A percentile compares a stretch with the other conserved stretches of the same genome.
These are phyloP conservation scores for Peribatodes rhomboidaria DNA, from an alignment of 2,888 invertebrate genomes.

Conservation along the genomic window DNA sequence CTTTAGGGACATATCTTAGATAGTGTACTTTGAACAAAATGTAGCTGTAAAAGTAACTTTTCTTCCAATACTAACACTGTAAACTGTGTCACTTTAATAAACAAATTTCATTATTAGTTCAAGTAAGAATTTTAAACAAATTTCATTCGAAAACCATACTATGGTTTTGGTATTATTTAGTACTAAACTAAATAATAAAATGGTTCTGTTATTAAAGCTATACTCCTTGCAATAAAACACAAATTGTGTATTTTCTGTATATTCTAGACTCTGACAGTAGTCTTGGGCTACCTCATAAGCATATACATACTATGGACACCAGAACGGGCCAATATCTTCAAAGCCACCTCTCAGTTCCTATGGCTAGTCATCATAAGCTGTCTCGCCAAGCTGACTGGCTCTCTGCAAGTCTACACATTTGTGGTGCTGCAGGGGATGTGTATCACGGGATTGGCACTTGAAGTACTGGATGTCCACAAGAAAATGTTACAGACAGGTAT, in stretches of 20 bases:
- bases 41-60: no score
- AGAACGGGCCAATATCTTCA: slow-evolving; percentile 88
- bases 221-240: no score
- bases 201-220: no score
- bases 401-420: slow-evolving; percentile 92
- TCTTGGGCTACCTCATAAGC: slow-evolving; percentile 90
- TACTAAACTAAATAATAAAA: no score
- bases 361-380: slow-evolving; percentile 93
- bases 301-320: slow-evolving; percentile 92
- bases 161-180: no score
- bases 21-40: no score
- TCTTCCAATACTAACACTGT: no score
- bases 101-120: no score
- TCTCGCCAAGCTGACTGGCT: slow-evolving; percentile 91
- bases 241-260: slow-evolving; percentile 15
- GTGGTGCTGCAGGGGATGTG: slow-evolving; percentile 89
- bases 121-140: no score
- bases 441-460: slow-evolving; percentile 87
- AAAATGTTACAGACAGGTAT: slow-evolving; percentile 80
- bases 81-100: no score
- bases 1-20: no score
- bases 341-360: slow-evolving; percentile 89
- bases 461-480: slow-evolving; percentile 87
- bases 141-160: no score
- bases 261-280: slow-evolving; percentile 89